Percentiles rank a stretch among this genome's conserved stretches.
These are phyloP conservation scores for Botia kubotai DNA, from an alignment of 2,797 vertebrate species.

Conservation along the genomic window DNA sequence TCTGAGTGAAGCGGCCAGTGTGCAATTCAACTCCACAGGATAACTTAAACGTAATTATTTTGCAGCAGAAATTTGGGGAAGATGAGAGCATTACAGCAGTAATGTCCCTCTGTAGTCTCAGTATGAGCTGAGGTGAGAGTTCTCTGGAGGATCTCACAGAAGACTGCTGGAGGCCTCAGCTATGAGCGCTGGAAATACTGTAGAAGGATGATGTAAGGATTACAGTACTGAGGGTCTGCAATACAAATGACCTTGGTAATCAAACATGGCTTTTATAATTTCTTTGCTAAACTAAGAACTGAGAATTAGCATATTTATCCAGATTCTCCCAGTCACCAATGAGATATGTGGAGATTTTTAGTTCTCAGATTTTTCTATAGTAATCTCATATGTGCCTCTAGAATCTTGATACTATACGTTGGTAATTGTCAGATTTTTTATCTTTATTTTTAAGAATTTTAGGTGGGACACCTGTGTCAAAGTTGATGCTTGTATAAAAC, in stretches of 20 bases:
- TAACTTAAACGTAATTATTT: constrained; percentile 71
- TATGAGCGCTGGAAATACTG: constrained; percentile 49
- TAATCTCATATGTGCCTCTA: too few relatives aligned
- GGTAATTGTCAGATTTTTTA: too few relatives aligned
- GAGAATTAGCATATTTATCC: constrained; percentile 21
- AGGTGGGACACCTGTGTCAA: too few relatives aligned
- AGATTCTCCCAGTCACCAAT: constrained; percentile 37
- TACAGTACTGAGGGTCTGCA: constrained; percentile 51
- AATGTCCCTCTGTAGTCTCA: constrained; percentile 33
- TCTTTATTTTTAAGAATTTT: too few relatives aligned
- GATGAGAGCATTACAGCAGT: constrained; percentile 65
- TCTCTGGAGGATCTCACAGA: constrained; percentile 48
- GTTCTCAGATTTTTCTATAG: too few relatives aligned
- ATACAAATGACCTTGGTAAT: constrained; percentile 44
- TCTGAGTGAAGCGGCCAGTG: constrained; percentile 69
- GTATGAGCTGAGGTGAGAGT: constrained; percentile 55
- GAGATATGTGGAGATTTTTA: background rate
- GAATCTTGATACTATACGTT: too few relatives aligned
- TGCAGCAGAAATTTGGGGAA: constrained; percentile 70
- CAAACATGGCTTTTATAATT: constrained; percentile 27
- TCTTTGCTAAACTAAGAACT: constrained; percentile 10
- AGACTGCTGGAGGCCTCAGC: constrained; percentile 57
- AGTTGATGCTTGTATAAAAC: too few relatives aligned
- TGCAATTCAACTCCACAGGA: constrained; percentile 66
- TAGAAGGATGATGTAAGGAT: constrained; percentile 62